Base-by-base conservation (phyloP, 2,888 invertebrate species). In the Trachelus troglodyta region DNA sequence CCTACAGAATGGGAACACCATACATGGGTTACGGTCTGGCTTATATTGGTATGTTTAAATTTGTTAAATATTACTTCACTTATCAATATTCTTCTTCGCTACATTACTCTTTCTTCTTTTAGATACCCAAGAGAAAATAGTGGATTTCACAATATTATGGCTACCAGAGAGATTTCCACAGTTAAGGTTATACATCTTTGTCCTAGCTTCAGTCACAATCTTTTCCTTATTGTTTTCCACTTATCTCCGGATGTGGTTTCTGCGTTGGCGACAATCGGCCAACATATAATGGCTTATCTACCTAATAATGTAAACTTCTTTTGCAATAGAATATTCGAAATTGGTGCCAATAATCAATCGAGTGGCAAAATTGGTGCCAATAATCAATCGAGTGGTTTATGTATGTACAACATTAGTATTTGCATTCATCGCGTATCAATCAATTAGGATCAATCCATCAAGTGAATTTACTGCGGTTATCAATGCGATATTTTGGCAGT, bases 1-100 rank as follows among this genome's bases (percentile, higher is more conserved):
- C 98, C 0, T 99, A 99, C 91, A 94, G 99, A 86, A 99, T 99
- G 99, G 99, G 99, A 1, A 97, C 96, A 33, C 90, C 92, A 4
- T 93, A 95, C 83, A 97, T 98, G 91, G 99, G 98, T 2, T 98
- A 96, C 91, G 98, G 98, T 68, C 95, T 95, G 82, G 96, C 96
- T 12, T 92, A 97, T 77, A 92, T 98, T 84, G 96, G 98, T 96
- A 92, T 92, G 87, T 75, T 77, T 69, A 3, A 37, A 30, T 77
- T 37, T 11, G 71, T 35, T 34, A 56, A 15, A 69, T 79, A 56
- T 23, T 74, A 71, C 40, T 40, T 15, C 30, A 3, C 15, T 75
- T 34, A 73, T 34, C 15, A 15, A 33, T 33, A 12, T 34, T 56
- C 69, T 73, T 2, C n/a, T 75, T 77, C 76, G 30, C 34, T 79